Conservation (phyloP, 1,140 invertebrate genomes). For the Hycleus phaleratus region DNA sequence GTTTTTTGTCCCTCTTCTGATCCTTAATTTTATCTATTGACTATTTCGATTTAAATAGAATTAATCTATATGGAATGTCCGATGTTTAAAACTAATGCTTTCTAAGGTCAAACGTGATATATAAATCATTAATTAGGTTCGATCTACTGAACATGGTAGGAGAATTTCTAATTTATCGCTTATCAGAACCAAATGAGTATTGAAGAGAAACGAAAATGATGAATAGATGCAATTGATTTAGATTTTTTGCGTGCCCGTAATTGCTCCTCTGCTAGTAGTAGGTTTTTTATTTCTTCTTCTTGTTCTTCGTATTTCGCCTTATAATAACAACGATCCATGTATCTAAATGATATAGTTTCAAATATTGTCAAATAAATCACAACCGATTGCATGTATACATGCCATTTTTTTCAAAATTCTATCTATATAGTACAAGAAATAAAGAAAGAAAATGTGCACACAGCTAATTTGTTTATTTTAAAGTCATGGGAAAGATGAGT, state of each 20-base stretch:
- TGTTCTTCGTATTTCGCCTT: no score
- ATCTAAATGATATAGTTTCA: constrained; percentile 23
- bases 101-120: constrained; percentile 10
- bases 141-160: constrained; percentile 5
- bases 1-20: not conserved
- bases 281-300: no score
- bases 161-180: constrained; percentile 16
- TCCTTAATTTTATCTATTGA: no score
- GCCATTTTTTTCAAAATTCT: not conserved
- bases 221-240: no score
- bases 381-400: constrained; percentile 20
- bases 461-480: constrained; percentile 32
- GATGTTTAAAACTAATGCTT: constrained; percentile 4
- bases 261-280: no score
- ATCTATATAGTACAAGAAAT: no score
- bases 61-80: not conserved
- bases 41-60: not conserved
- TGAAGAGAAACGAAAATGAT: no score
- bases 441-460: constrained; percentile 14
- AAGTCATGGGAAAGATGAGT: constrained; percentile 26
- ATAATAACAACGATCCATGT: no score
- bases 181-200: not conserved
- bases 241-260: no score
- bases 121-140: constrained; percentile 17
- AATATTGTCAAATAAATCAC: constrained; percentile 21